These are phyloP conservation scores for Pachycephus smyrnensis DNA, from an alignment of 2,888 invertebrate species.

Conservation along the genomic window DNA sequence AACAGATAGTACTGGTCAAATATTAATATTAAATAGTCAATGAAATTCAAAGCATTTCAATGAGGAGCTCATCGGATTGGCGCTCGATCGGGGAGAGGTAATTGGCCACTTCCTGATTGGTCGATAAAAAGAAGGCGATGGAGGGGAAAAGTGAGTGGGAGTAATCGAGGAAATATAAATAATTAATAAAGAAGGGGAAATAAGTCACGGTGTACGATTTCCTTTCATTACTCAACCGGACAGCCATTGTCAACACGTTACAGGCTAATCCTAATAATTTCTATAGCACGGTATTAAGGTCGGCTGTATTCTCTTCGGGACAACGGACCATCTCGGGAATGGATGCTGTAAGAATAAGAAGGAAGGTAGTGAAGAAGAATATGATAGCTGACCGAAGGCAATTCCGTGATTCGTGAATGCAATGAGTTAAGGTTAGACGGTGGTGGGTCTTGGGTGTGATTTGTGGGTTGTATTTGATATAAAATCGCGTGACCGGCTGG, in stretches of 20 bases:
- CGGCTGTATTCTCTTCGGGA: not conserved
- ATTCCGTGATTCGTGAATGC: not conserved
- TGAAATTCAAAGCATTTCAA: not conserved
- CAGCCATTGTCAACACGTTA: not conserved
- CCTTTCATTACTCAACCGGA: not conserved
- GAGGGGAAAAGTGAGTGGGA: not conserved
- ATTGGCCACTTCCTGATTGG: not conserved
- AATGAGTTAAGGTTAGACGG: not conserved
- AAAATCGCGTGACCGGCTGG: constrained; percentile 62
- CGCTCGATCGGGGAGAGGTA: not conserved
- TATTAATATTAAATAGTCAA: not conserved
- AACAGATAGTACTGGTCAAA: not conserved
- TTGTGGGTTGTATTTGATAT: constrained; percentile 29
- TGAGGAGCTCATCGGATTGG: not conserved
- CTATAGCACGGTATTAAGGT: no score
- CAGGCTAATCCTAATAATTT: not conserved
- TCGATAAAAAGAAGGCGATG: not conserved
- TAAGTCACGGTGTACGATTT: not conserved
- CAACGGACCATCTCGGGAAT: not conserved
- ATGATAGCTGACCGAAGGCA: not conserved
- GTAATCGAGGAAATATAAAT: not conserved
- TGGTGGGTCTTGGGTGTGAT: not conserved
- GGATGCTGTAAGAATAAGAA: not conserved
- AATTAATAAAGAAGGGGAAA: not conserved
- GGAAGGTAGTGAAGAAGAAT: not conserved